These are phyloP conservation scores for Drosophila buzzatii DNA, from an alignment of 2,888 invertebrate genomes.

Conservation along the genomic window DNA sequence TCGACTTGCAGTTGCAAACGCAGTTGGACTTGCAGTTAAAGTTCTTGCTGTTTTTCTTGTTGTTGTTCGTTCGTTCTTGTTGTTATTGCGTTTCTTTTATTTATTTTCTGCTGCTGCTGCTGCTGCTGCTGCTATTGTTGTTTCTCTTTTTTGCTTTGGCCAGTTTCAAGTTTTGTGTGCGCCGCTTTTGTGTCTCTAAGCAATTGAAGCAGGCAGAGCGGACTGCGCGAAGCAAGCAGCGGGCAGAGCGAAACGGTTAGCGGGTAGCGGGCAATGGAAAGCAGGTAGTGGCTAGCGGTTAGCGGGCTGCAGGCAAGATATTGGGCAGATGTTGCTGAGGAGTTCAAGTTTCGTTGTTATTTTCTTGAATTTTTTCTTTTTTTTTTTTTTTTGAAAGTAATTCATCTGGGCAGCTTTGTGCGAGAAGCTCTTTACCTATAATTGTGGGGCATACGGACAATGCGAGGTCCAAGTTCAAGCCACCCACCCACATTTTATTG, in stretches of 20 bases:
- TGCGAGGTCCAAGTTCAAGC: slow-evolving; percentile 76
- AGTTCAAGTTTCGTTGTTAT: slow-evolving; percentile 54
- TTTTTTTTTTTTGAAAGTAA: slow-evolving; percentile 74
- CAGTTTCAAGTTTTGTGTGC: slow-evolving; percentile 54
- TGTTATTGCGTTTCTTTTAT: slow-evolving; percentile 53
- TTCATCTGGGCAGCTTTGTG: slow-evolving; percentile 59
- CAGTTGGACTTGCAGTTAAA: slow-evolving; percentile 30
- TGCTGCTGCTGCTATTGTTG: slow-evolving; percentile 9
- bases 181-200: slow-evolving; percentile 27
- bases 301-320: slow-evolving; percentile 44
- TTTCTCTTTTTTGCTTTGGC: slow-evolving; percentile 39
- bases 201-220: slow-evolving; percentile 27
- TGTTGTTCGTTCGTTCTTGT: slow-evolving; percentile 30
- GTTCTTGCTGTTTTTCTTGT: slow-evolving; percentile 20
- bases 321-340: slow-evolving; percentile 60
- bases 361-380: slow-evolving; percentile 42
- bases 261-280: slow-evolving; percentile 1
- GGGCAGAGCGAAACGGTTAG: slow-evolving; percentile 34
- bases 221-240: slow-evolving; percentile 35
- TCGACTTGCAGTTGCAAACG: slow-evolving; percentile 33
- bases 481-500: slow-evolving; percentile 80
- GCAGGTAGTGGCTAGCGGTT: not conserved
- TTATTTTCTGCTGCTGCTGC: slow-evolving; percentile 42
- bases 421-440: slow-evolving; percentile 51
- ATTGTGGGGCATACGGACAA: slow-evolving; percentile 70